A percentile compares a stretch with the other conserved stretches of the same genome.
Conservation (phyloP, 1,140 invertebrate species). For the Helicoverpa armigera region DNA sequence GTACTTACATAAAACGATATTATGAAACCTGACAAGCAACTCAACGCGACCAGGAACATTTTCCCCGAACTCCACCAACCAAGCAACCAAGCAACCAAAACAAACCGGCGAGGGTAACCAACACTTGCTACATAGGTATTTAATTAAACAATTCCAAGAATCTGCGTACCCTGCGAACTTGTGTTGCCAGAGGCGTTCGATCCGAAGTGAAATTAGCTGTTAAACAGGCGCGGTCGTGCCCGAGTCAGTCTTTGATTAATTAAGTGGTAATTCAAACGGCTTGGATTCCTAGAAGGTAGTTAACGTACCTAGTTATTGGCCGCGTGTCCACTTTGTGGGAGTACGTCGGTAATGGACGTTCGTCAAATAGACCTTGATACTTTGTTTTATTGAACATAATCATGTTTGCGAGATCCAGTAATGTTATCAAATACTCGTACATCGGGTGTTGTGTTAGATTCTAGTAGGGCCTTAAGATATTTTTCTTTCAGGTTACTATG, state of each 20-base stretch:
- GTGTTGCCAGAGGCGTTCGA: conserved; percentile 50
- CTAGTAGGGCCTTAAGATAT: too few species aligned
- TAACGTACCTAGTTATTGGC: conserved; percentile 16
- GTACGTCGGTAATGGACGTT: conserved; percentile 10
- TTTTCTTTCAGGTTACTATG: too few species aligned
- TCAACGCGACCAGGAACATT: background rate
- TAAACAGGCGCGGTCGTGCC: conserved; percentile 55
- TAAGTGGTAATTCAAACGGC: conserved; percentile 59
- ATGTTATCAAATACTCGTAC: too few species aligned
- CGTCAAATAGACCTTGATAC: background rate
- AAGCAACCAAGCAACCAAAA: background rate
- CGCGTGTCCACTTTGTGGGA: conserved; percentile 20
- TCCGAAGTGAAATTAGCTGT: conserved; percentile 58
- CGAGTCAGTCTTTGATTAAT: conserved; percentile 58
- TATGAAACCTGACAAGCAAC: background rate
- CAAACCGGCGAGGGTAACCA: background rate
- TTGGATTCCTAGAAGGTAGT: conserved; percentile 39
- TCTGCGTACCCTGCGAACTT: conserved; percentile 20
- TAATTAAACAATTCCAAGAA: conserved; percentile 52
- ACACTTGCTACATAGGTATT: conserved; percentile 43
- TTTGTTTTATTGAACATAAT: too few species aligned
- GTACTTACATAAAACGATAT: too few species aligned
- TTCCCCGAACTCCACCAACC: background rate
- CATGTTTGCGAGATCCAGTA: too few species aligned
- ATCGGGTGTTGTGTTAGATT: too few species aligned